Evolutionary conservation across 2,113 vertebrate genomes (phyloP).

Genomic region (Callaeas wilsoni): DNA sequence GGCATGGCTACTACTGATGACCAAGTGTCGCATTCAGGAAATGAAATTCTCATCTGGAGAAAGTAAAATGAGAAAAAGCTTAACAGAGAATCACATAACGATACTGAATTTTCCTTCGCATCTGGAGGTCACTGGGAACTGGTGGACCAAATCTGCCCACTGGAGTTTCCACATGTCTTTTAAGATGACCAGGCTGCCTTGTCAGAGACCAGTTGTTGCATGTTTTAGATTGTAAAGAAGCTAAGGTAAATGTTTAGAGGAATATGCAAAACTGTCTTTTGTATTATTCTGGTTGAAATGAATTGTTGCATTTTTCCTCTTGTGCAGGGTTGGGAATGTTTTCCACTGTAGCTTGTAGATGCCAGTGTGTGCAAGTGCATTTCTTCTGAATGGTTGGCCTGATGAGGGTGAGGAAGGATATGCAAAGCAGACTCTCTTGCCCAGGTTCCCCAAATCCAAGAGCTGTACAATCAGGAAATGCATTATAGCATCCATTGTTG

Average conservation of each 20-base stretch:
- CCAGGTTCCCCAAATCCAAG: slow-evolving; percentile 33
- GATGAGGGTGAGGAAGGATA: slow-evolving; percentile 48
- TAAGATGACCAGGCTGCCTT: background rate
- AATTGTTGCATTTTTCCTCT: background rate
- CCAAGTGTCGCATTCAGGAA: background rate
- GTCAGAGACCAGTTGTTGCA: background rate
- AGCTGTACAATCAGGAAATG: slow-evolving; percentile 63
- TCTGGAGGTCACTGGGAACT: background rate
- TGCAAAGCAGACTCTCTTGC: slow-evolving; percentile 43
- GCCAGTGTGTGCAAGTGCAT: background rate
- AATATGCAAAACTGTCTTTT: background rate
- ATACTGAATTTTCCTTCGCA: background rate
- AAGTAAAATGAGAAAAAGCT: background rate
- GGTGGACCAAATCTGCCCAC: background rate
- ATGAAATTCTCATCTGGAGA: background rate
- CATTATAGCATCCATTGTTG: slow-evolving; percentile 64
- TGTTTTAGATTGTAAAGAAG: background rate
- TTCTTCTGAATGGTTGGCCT: slow-evolving; percentile 63
- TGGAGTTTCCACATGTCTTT: background rate
- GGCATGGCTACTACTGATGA: background rate
- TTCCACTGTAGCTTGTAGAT: background rate
- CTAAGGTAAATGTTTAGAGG: background rate
- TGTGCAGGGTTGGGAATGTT: background rate
- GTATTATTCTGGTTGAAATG: background rate
- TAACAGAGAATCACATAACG: background rate